These are phyloP conservation scores for Glaucopsyche alexis DNA, from an alignment of 2,888 invertebrate species.

Conservation along the genomic window DNA sequence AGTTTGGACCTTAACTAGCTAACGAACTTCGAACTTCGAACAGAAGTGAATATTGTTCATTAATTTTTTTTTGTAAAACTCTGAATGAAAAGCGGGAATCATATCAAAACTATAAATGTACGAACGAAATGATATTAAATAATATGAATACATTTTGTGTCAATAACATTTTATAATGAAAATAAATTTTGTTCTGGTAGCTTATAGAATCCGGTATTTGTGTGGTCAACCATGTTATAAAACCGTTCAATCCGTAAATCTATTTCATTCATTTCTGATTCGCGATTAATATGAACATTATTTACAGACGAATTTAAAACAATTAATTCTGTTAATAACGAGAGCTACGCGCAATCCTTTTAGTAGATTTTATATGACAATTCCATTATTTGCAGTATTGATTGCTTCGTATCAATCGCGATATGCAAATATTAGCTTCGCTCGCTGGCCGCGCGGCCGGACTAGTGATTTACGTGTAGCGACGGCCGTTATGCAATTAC, in stretches of 20 bases:
- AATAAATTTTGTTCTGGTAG: constrained; percentile 14
- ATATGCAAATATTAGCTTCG: constrained; percentile 76
- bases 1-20: neutral
- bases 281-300: constrained; percentile 37
- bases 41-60: neutral
- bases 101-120: neutral
- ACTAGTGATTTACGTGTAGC: constrained; percentile 67
- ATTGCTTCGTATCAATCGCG: constrained; percentile 77
- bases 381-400: constrained; percentile 78
- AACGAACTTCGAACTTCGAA: no score
- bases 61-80: neutral
- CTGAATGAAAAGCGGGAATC: neutral
- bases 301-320: constrained; percentile 43
- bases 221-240: constrained; percentile 28
- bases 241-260: constrained; percentile 29
- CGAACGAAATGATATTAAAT: constrained; percentile 19
- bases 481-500: constrained; percentile 73
- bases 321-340: constrained; percentile 48
- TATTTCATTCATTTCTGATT: constrained; percentile 35
- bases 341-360: constrained; percentile 54
- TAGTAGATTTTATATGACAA: constrained; percentile 68
- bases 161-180: constrained; percentile 25
- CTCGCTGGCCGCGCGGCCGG: constrained; percentile 62
- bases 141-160: constrained; percentile 15
- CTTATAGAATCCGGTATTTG: constrained; percentile 28